phyloP scores from a whole-genome alignment of 2,888 invertebrate genomes.

The Leptinotarsa rubiginosa region DNA sequence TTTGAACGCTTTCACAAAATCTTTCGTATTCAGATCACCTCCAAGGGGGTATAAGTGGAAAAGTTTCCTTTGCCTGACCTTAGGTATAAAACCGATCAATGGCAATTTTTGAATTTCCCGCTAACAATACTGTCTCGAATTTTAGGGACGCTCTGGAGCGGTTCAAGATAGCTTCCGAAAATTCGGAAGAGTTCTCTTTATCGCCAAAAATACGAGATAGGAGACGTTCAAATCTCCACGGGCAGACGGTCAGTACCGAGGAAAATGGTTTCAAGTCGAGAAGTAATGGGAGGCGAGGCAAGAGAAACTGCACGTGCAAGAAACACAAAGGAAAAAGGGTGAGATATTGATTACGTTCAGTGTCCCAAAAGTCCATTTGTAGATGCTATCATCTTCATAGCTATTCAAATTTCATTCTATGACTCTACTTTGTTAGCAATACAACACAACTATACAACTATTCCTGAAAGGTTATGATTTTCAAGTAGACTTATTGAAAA shows the following conservation, averaged over 20 bases:
- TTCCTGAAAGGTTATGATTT: no score
- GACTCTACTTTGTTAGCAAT: no score
- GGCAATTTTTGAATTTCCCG: neutral
- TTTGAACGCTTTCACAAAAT: neutral
- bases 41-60: neutral
- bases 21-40: slow-evolving; percentile 5
- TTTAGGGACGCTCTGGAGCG: slow-evolving; percentile 33
- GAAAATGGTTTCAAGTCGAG: neutral
- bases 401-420: no score
- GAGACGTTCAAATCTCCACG: neutral
- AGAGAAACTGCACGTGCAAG: slow-evolving; percentile 28
- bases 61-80: neutral
- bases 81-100: neutral
- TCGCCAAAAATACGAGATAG: neutral
- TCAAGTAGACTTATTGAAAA: no score
- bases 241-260: neutral
- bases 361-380: neutral
- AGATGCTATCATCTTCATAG: no score
- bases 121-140: neutral
- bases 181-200: neutral
- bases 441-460: no score
- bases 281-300: slow-evolving; percentile 4
- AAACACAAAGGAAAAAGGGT: slow-evolving; percentile 16
- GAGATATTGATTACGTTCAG: neutral
- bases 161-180: slow-evolving; percentile 20